Conservation (phyloP, 2,797 vertebrate species). For the Brachyrhaphis roseni region DNA sequence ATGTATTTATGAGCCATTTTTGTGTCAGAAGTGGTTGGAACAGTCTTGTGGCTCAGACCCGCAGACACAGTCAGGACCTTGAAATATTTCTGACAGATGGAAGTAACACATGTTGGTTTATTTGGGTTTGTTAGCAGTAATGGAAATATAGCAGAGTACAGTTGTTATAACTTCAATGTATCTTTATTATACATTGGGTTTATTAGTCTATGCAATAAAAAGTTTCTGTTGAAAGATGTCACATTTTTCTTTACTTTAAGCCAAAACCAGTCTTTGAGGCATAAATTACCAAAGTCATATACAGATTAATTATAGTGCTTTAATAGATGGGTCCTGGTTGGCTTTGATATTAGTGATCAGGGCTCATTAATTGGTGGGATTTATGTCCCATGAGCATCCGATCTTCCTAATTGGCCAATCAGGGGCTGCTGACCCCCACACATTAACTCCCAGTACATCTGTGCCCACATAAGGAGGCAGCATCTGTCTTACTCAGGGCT, state of each 20-base stretch:
- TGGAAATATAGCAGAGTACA: conserved; percentile 5
- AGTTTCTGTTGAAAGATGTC: not conserved
- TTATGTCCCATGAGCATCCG: conserved; percentile 39
- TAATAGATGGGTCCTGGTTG: conserved; percentile 13
- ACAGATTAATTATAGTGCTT: conserved; percentile 34
- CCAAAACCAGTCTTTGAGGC: conserved; percentile 1
- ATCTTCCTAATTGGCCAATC: conserved; percentile 68
- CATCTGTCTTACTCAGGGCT: conserved; percentile 51
- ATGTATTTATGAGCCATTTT: conserved; percentile 11
- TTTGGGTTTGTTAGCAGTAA: conserved; percentile 14
- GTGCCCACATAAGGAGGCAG: conserved; percentile 46
- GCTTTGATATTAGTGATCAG: conserved; percentile 21
- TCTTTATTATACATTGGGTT: not conserved
- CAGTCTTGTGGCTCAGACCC: not conserved
- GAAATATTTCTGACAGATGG: conserved; percentile 8
- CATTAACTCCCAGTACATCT: conserved; percentile 41
- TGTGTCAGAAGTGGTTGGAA: conserved; percentile 13
- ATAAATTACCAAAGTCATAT: conserved; percentile 22
- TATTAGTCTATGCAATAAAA: not conserved
- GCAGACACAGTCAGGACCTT: conserved; percentile 6
- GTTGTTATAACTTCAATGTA: not conserved
- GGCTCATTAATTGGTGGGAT: conserved; percentile 33
- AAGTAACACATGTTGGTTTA: conserved; percentile 10
- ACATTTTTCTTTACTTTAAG: conserved; percentile 1
- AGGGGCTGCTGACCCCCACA: conserved; percentile 58